Evolutionary conservation across 2,888 invertebrate genomes (phyloP), one percentile per base, ranked within the genome.

Genomic region (Teleiodes luculella): DNA sequence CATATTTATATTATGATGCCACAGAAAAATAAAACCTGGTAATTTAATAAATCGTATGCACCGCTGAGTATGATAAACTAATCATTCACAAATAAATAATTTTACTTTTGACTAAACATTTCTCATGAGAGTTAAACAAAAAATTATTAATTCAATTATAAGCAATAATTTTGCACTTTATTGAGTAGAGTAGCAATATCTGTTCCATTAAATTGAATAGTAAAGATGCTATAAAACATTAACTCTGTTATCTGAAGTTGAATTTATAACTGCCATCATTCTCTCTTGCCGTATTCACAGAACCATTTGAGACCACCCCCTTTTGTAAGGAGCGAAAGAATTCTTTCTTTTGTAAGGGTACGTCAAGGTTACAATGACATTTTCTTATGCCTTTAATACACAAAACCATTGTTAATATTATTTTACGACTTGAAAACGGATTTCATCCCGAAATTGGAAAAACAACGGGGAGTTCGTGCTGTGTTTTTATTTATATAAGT

Each of bases 251-350:
- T 47, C 47, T 47, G 33, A 39, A 48, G 46, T 55, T 57, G 52
- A 55, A 61, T 63, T 57, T 56, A 52, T 56, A 57, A 52, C 39
- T 45, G 56, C 55, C 47, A 59, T 57, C 46, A 57, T 16, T 41
- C 47, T 51, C 37, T 47, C 45, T 24, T n/a, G n/a, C 24, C 6
- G 24, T 50, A 43, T 50, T 45, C 48, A 52, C 37, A 55, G 48
- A 43, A 24, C n/a, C 52, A 49, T 59, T 51, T 54, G 31, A 56
- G 75, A 75, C 76, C 76, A 77, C 76, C 76, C 76, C 70, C 60
- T 55, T 55, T 59, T 60, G 47, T 59, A 62, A 66, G 47, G 47
- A 24, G 57, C 66, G 59, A 55, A 57, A 33, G 61, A 63, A 41
- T 41, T 41, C 41, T 41, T 41, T 41, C 41, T 41, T 41, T 41